Evolutionary conservation across 1,140 invertebrate species (phyloP).

Genomic region (Lepidurus packardi): DNA sequence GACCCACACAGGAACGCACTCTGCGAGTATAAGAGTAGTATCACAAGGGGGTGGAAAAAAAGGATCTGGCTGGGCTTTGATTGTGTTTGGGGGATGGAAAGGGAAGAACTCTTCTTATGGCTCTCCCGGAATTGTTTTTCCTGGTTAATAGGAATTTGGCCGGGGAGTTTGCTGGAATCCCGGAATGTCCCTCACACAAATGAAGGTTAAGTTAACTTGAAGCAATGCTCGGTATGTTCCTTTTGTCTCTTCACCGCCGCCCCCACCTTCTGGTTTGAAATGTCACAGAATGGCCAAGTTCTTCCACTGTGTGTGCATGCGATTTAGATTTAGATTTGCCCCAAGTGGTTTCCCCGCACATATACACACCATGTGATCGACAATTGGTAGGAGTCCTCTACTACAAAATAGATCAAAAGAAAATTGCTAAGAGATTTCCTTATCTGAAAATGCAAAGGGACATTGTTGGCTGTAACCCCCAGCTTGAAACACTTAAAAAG

Average conservation of each 20-base stretch:
- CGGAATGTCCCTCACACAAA: neutral
- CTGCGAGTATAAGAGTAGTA: neutral
- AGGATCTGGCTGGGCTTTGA: neutral
- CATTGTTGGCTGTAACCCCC: no score
- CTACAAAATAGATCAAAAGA: no score
- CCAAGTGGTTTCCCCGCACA: neutral
- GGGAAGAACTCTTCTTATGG: neutral
- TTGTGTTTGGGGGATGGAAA: neutral
- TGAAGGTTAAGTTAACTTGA: constrained; percentile 15
- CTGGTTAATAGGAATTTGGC: constrained; percentile 15
- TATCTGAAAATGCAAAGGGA: no score
- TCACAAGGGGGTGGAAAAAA: neutral
- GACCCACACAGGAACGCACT: neutral
- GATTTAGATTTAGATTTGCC: neutral
- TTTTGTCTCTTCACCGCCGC: neutral
- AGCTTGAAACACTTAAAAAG: no score
- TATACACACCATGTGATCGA: neutral
- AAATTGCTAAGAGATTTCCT: no score
- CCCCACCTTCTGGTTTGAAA: neutral
- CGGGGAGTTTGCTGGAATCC: constrained; percentile 12
- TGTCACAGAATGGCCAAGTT: neutral
- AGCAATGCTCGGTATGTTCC: neutral
- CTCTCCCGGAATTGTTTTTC: neutral
- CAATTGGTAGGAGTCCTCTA: neutral
- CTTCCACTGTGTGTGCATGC: neutral